A percentile compares a stretch with the other conserved stretches of the same genome.
These are phyloP conservation scores for Electrona antarctica DNA, from an alignment of 2,113 vertebrate species.

Conservation along the genomic window DNA sequence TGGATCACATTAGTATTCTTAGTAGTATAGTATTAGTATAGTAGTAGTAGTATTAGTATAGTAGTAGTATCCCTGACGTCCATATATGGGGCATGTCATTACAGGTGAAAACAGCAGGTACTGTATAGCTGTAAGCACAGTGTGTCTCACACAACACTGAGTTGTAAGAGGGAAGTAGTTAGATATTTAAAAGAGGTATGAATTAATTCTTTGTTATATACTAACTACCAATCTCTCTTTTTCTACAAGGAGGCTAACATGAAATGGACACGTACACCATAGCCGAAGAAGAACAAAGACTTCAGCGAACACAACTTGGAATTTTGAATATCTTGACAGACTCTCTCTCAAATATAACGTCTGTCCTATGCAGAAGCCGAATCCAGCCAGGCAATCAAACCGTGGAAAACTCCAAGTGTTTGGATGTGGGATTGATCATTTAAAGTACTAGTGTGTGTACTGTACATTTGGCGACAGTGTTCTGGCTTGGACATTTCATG, in stretches of 20 bases:
- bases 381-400: slow-evolving; percentile 11
- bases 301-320: slow-evolving; percentile 12
- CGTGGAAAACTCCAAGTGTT: slow-evolving; percentile 4
- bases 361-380: slow-evolving; percentile 17
- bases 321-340: slow-evolving; percentile 11
- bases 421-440: slow-evolving; percentile 28
- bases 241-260: slow-evolving; percentile 10
- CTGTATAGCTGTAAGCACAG: too few species aligned
- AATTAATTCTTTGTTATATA: neutral
- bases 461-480: slow-evolving; percentile 35
- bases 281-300: slow-evolving; percentile 12
- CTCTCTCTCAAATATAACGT: neutral
- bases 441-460: slow-evolving; percentile 1
- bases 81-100: too few species aligned
- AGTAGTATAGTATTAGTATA: too few species aligned
- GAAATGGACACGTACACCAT: slow-evolving; percentile 2
- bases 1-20: too few species aligned
- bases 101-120: too few species aligned
- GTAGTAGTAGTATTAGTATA: too few species aligned
- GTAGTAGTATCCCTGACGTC: too few species aligned
- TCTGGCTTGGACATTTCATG: slow-evolving; percentile 30
- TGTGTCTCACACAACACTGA: neutral
- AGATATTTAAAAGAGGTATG: neutral
- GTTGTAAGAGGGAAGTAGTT: neutral
- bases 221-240: slow-evolving; percentile 38